phyloP scores from a whole-genome alignment of 2,113 vertebrate genomes.

The Illadopsis cleaveri region DNA sequence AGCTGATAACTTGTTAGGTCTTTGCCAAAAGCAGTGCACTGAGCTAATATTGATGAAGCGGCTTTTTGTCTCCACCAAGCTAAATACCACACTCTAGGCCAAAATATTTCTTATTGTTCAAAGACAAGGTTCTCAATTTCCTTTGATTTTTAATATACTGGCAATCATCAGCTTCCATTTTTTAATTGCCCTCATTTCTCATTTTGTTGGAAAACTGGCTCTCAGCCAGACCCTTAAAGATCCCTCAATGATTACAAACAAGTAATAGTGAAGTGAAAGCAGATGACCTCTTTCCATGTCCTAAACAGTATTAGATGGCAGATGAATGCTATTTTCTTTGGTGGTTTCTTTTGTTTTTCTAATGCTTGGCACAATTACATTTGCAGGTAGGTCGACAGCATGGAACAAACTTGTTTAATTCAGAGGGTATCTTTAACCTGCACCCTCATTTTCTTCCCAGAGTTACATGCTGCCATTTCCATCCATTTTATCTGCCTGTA shows the following conservation, averaged over 20 bases:
- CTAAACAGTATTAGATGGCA: neutral
- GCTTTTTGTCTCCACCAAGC: slow-evolving; percentile 19
- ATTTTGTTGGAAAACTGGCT: slow-evolving; percentile 36
- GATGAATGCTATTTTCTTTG: neutral
- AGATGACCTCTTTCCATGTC: slow-evolving; percentile 7
- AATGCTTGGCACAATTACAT: neutral
- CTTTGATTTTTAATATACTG: slow-evolving; percentile 27
- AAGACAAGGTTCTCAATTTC: slow-evolving; percentile 7
- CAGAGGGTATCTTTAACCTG: neutral
- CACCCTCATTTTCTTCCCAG: rapidly evolving
- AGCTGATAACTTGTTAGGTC: neutral
- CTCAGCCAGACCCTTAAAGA: neutral
- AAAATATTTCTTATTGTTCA: slow-evolving; percentile 52
- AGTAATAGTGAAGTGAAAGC: slow-evolving; percentile 8
- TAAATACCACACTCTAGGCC: slow-evolving; percentile 23
- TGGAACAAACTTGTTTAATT: neutral
- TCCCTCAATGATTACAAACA: neutral
- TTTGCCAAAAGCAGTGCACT: neutral
- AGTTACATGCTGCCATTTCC: neutral
- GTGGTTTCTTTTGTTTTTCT: neutral
- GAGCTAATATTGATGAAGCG: slow-evolving; percentile 39
- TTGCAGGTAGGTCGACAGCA: neutral
- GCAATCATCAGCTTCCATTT: slow-evolving; percentile 44
- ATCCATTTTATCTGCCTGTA: neutral
- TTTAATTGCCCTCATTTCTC: slow-evolving; percentile 55